Evolutionary conservation across 2,888 invertebrate species (phyloP).

Genomic region (Agrilus cyanescens): DNA sequence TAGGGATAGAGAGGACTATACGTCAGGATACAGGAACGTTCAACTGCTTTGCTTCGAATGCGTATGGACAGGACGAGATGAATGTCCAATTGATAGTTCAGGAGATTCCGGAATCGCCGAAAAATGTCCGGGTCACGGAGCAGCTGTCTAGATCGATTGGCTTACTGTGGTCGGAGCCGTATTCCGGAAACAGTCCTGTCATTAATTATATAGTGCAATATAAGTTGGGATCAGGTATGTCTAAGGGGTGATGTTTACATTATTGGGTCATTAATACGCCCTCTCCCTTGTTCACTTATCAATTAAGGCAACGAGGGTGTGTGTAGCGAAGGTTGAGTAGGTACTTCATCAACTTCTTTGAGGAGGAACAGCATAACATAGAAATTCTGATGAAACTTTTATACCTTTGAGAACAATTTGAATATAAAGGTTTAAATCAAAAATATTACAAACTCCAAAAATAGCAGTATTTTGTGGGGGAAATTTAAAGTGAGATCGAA

Average conservation of each 20-base stretch:
- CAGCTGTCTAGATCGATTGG: constrained; percentile 75
- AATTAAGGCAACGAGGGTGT: no score
- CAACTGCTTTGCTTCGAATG: constrained; percentile 78
- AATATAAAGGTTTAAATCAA: no score
- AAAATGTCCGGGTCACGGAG: constrained; percentile 72
- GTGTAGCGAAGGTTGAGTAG: no score
- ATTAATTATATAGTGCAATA: constrained; percentile 82
- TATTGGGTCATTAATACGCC: neutral
- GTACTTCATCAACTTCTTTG: no score
- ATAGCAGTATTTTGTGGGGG: no score
- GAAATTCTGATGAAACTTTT: no score
- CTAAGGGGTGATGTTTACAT: neutral
- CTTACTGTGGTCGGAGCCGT: constrained; percentile 81
- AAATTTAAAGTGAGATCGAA: no score
- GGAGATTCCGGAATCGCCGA: constrained; percentile 83
- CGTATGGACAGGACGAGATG: constrained; percentile 84
- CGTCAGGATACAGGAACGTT: constrained; percentile 82
- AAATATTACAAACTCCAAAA: no score
- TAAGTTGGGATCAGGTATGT: constrained; percentile 66
- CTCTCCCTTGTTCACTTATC: neutral
- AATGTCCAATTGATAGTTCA: constrained; percentile 82
- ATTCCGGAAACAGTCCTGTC: constrained; percentile 80
- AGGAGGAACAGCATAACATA: no score
- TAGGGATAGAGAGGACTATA: constrained; percentile 73
- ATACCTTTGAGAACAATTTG: no score